Base-by-base conservation (phyloP, 2,888 invertebrate genomes). In the Microctonus aethiopoides region DNA sequence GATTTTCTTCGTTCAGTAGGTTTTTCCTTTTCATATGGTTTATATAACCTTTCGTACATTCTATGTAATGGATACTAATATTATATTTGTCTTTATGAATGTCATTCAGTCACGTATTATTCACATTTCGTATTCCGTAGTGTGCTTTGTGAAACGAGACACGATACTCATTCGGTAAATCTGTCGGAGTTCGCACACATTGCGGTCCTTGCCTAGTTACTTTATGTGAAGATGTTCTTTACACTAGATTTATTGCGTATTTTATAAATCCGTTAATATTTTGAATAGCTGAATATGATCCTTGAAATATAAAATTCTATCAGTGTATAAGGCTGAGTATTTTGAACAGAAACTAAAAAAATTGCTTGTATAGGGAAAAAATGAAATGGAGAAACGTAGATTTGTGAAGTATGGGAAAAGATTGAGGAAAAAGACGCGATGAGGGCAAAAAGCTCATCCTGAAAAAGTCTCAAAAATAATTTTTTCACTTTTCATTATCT, bases 231-330 rank as follows among this genome's bases (percentile, higher is more conserved):
- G 68, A 67, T 67, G 72, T 71, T 67, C 69, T 72, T 71, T 29
- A 74, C 72, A 71, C 65, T 71, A 71, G 67, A 72, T 74, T 74
- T 74, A 60, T 59, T 66, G 61, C 46, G 62, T 54, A 61, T 67
- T 70, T 54, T 10, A 34, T 10, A n/a, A 57, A 20, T 20, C 20
- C 24, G 24, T 11, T 20, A 7, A 57, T 16, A n/a, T n/a, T 57
- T 1, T 1, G 13, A 26, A 57, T 57, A 20, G 34, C 32, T 32
- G 2, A 34, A 16, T 57, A n/a, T n/a, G 56, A 56, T 13, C 9
- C 20, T 0, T 5, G 6, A 20, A 32, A 10, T 57, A 2, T 10
- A 5, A 16, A 32, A n/a, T 20, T 32, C 16, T 16, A 29, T 57
- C 10, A 11, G 36, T 36, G 9, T 7, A 10, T 5, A 32, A 3